Conservation (phyloP, 2,113 vertebrate genomes). For the Hassar affinis region DNA sequence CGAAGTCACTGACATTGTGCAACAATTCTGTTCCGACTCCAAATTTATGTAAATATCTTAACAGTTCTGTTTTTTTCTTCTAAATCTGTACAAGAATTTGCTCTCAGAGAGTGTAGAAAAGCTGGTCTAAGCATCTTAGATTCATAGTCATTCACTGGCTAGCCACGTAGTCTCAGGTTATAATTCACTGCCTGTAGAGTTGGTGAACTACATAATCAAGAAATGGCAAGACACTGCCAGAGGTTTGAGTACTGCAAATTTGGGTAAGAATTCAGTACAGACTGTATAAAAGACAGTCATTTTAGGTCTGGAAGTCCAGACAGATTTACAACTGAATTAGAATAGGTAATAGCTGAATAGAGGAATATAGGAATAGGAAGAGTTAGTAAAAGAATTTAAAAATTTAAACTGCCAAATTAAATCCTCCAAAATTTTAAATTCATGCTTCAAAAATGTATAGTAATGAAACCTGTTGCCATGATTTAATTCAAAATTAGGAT, state of each 20-base stretch:
- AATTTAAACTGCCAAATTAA: neutral
- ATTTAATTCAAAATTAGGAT: neutral
- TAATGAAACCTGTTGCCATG: neutral
- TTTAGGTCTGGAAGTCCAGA: neutral
- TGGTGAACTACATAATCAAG: constrained; percentile 19
- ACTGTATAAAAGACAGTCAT: neutral
- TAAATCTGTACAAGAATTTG: constrained; percentile 22
- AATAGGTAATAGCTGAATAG: neutral
- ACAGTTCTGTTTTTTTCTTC: neutral
- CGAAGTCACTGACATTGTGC: constrained; percentile 30
- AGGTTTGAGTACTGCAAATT: constrained; percentile 31
- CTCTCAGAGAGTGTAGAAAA: constrained; percentile 6
- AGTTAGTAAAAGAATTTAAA: neutral
- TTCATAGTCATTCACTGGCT: constrained; percentile 33
- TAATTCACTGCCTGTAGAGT: neutral
- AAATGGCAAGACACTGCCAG: constrained; percentile 21
- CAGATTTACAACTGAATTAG: constrained; percentile 1
- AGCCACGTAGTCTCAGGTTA: constrained; percentile 13
- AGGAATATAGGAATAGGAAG: neutral
- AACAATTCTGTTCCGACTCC: constrained; percentile 14
- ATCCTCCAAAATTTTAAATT: neutral
- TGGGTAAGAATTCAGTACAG: neutral
- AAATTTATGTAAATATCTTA: constrained; percentile 2
- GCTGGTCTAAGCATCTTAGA: neutral
- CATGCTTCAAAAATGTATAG: neutral